A percentile compares a stretch with the other conserved stretches of the same genome.
phyloP scores from a whole-genome alignment of 2,888 invertebrate species.

The Allacma fusca region DNA sequence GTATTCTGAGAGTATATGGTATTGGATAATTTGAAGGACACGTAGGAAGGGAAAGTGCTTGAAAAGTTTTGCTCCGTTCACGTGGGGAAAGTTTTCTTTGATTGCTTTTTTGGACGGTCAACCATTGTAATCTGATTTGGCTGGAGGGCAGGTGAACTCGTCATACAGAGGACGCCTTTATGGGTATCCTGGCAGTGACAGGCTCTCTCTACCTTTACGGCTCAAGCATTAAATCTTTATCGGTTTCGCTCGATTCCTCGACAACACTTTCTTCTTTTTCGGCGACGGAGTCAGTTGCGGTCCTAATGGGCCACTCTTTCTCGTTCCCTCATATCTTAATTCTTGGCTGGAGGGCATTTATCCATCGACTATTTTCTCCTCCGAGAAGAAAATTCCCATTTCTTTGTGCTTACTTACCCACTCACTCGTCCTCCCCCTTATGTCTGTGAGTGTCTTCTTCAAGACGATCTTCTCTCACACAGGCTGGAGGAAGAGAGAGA shows the following conservation, averaged over 20 bases:
- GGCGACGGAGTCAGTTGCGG: not conserved
- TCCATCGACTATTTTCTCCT: constrained; percentile 26
- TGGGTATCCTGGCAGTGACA: constrained; percentile 39
- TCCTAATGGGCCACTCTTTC: constrained; percentile 27
- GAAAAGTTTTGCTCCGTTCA: constrained; percentile 24
- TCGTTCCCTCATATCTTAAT: constrained; percentile 24
- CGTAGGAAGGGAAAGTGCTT: constrained; percentile 15
- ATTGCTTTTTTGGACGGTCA: constrained; percentile 39
- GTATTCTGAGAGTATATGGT: not conserved
- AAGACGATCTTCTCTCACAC: not conserved
- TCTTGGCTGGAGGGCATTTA: constrained; percentile 26
- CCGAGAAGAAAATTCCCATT: not conserved
- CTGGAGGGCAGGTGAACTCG: constrained; percentile 40
- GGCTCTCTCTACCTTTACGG: constrained; percentile 21
- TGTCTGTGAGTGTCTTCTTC: not conserved
- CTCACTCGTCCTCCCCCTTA: not conserved
- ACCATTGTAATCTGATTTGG: constrained; percentile 38
- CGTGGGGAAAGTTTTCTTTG: constrained; percentile 38
- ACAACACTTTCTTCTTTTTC: constrained; percentile 39
- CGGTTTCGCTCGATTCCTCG: constrained; percentile 34
- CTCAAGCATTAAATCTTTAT: constrained; percentile 42
- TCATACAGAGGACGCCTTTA: constrained; percentile 21
- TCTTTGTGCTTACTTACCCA: not conserved
- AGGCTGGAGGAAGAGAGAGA: not conserved
- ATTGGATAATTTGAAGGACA: constrained; percentile 7